Evolutionary conservation across 2,797 vertebrate species (phyloP), one percentile per base, ranked within the genome.

Genomic region (Tokudaia tokunoshimensis): DNA sequence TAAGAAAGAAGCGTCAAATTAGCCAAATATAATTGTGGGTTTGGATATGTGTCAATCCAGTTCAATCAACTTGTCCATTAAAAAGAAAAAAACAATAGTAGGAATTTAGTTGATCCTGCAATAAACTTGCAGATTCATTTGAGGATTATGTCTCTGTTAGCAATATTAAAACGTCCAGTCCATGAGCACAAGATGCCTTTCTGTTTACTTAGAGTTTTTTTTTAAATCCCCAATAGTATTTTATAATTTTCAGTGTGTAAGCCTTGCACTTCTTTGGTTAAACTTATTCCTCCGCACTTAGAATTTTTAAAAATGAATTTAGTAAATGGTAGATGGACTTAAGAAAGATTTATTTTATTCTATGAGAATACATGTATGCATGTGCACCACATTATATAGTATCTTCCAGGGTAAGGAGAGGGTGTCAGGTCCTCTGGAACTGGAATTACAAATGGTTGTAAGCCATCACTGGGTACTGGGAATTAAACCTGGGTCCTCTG

Each of bases 201-300:
- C 72, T 89, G 17, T 57, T 74, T 89, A 31, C 34, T 20, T 74
- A 24, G 52, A 41, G 9, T 3, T 74, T 57, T 79, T 78, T 41
- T 65, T 67, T 34, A 15, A 67, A 17, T 85, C 17, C 84, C 75
- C 81, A 85, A 81, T 6, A 86, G 44, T 3, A 0, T 78, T 90
- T 63, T 89, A 6, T 89, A 52, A 34, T 75, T 84, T 89, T 89
- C 70, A 76, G n/a, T 86, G 24, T 76, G 13, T 3, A 81, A 89
- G 44, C 17, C 89, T 89, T 94, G 9, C 11, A 59, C 29, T 76
- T 61, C 41, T 90, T 89, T 85, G 84, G 34, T 89, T 76, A 96
- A 81, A 89, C 57, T 82, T 72, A 65, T 92, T 76, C 67, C 19
- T 76, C 12, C 8, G 6, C 75, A 47, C 10, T 17, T 29, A 76